Evolutionary conservation across 1,140 invertebrate genomes (phyloP).

Genomic region (Neodiprion fabricii): DNA sequence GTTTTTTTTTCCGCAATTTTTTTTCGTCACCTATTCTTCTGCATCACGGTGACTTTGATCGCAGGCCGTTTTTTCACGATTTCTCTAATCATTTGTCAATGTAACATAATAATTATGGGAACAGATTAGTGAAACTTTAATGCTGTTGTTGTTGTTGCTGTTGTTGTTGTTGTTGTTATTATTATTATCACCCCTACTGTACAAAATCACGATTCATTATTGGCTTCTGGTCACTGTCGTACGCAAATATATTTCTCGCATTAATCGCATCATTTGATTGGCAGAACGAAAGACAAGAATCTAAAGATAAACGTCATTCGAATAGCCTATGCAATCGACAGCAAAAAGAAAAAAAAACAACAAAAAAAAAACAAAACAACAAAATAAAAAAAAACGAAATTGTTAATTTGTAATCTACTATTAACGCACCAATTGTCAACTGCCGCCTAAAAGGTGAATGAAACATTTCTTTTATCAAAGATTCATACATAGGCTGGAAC

Average conservation of each 20-base stretch:
- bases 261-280: neutral
- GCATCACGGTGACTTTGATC: too few species aligned
- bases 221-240: neutral
- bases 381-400: neutral
- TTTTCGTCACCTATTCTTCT: too few species aligned
- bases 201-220: neutral
- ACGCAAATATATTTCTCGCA: neutral
- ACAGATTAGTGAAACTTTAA: too few species aligned
- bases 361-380: slow-evolving; percentile 9
- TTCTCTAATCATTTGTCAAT: too few species aligned
- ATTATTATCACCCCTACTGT: neutral
- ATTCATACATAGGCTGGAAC: too few species aligned
- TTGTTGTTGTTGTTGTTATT: neutral
- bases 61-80: too few species aligned
- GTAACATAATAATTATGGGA: too few species aligned
- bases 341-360: neutral
- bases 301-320: neutral
- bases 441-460: too few species aligned
- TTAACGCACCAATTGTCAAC: too few species aligned
- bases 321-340: neutral
- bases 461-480: too few species aligned
- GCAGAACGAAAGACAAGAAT: neutral
- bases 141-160: too few species aligned
- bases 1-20: too few species aligned
- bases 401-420: neutral